Evolutionary conservation across 2,113 vertebrate genomes (phyloP).

Genomic region (Lophius piscatorius): DNA sequence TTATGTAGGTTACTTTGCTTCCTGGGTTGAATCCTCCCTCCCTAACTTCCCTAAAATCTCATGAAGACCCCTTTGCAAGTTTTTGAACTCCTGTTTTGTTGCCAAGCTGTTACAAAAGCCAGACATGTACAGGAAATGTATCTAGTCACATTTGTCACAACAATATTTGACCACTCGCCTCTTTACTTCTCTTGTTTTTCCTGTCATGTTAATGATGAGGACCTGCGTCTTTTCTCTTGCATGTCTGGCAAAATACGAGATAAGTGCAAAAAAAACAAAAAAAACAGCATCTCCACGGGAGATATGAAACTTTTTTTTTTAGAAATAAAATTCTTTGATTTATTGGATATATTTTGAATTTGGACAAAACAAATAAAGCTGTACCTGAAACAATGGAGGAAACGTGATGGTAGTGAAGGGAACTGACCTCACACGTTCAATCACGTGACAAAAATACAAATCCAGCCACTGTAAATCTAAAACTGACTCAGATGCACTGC

Average conservation of each 20-base stretch:
- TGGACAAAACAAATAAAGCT: too few species aligned
- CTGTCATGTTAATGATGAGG: conserved; percentile 5
- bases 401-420: too few species aligned
- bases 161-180: conserved; percentile 36
- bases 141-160: conserved; percentile 45
- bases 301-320: too few species aligned
- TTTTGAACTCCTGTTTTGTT: conserved; percentile 18
- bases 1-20: conserved; percentile 35
- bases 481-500: too few species aligned
- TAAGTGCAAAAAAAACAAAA: background rate
- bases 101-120: conserved; percentile 5
- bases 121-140: conserved; percentile 40
- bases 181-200: conserved; percentile 15
- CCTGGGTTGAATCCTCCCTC: conserved; percentile 12
- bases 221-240: conserved; percentile 17
- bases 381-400: too few species aligned
- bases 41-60: conserved; percentile 13
- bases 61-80: conserved; percentile 5
- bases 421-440: too few species aligned
- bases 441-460: too few species aligned
- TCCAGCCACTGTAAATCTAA: too few species aligned
- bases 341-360: too few species aligned
- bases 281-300: too few species aligned
- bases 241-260: conserved; percentile 1
- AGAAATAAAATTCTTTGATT: too few species aligned